Percentiles rank a stretch among this genome's conserved stretches.
Conservation (phyloP, 2,888 invertebrate genomes). For the Troides aeacus region DNA sequence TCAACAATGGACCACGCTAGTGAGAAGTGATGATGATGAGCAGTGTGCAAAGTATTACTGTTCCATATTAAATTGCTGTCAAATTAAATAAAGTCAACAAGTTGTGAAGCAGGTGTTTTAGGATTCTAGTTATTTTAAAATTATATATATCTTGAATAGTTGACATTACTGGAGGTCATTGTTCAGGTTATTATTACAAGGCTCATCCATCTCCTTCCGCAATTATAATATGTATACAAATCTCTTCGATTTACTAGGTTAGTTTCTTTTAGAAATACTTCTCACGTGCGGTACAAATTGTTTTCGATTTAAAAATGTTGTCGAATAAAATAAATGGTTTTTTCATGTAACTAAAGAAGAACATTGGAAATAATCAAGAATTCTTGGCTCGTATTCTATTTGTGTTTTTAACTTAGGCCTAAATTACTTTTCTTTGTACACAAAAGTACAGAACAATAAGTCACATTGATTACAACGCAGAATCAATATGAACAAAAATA, state of each 20-base stretch:
- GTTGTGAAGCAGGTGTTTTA: too few relatives aligned
- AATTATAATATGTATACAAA: background rate
- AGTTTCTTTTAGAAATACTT: background rate
- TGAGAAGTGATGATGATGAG: too few relatives aligned
- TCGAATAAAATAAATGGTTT: conserved; percentile 14
- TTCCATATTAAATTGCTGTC: too few relatives aligned
- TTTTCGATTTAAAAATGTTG: conserved; percentile 20
- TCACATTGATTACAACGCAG: background rate
- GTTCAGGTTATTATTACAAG: too few relatives aligned
- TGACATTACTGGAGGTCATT: too few relatives aligned
- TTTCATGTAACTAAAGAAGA: background rate
- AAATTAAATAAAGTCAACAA: too few relatives aligned
- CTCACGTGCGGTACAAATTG: conserved; percentile 23
- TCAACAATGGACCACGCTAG: too few relatives aligned
- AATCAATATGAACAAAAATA: background rate
- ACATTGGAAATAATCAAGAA: conserved; percentile 15
- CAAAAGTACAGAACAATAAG: background rate
- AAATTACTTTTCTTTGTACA: background rate
- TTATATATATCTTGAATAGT: too few relatives aligned
- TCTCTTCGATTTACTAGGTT: background rate
- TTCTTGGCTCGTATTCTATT: conserved; percentile 10
- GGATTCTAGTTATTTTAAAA: too few relatives aligned
- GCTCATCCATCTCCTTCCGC: too few relatives aligned
- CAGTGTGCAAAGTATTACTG: too few relatives aligned
- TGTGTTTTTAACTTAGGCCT: conserved; percentile 1